phyloP scores from a whole-genome alignment of 2,888 invertebrate genomes.

The Drosophila greeni region DNA sequence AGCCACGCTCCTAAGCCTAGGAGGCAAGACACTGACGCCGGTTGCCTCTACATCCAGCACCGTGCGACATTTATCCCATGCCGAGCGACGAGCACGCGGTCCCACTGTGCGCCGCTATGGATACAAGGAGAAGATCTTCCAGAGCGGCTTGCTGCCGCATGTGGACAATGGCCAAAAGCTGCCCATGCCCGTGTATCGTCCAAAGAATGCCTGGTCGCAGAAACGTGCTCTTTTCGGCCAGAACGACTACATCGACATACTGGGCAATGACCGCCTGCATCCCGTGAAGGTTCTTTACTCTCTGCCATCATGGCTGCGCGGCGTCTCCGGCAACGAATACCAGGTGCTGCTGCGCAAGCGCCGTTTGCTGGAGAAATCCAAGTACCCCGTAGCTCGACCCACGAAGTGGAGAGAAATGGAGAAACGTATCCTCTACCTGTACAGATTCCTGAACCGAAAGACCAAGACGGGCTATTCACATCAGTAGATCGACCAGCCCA shows the following conservation, averaged over 20 bases:
- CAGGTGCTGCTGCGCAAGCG: slow-evolving; percentile 85
- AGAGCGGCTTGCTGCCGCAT: slow-evolving; percentile 86
- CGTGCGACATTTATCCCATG: slow-evolving; percentile 83
- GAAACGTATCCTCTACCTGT: slow-evolving; percentile 86
- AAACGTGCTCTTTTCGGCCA: slow-evolving; percentile 93
- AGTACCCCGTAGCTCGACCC: slow-evolving; percentile 83
- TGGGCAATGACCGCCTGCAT: slow-evolving; percentile 90
- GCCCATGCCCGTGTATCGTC: slow-evolving; percentile 85
- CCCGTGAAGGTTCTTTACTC: slow-evolving; percentile 91
- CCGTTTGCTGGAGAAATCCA: slow-evolving; percentile 82
- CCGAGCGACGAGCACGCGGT: slow-evolving; percentile 78
- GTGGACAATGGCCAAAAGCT: slow-evolving; percentile 80
- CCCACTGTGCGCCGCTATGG: slow-evolving; percentile 85
- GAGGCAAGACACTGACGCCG: slow-evolving; percentile 14
- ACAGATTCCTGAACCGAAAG: slow-evolving; percentile 88
- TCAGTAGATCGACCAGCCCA: slow-evolving; percentile 61
- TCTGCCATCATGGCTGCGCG: slow-evolving; percentile 93
- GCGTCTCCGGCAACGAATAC: slow-evolving; percentile 91
- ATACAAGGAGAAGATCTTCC: slow-evolving; percentile 82
- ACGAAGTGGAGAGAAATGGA: slow-evolving; percentile 88
- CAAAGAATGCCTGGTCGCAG: slow-evolving; percentile 86
- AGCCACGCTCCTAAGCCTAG: slow-evolving; percentile 20
- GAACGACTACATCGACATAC: slow-evolving; percentile 97
- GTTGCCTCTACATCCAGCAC: slow-evolving; percentile 60
- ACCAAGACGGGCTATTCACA: slow-evolving; percentile 83